phyloP scores from a whole-genome alignment of 2,797 vertebrate species.

The Propithecus perrieri region DNA sequence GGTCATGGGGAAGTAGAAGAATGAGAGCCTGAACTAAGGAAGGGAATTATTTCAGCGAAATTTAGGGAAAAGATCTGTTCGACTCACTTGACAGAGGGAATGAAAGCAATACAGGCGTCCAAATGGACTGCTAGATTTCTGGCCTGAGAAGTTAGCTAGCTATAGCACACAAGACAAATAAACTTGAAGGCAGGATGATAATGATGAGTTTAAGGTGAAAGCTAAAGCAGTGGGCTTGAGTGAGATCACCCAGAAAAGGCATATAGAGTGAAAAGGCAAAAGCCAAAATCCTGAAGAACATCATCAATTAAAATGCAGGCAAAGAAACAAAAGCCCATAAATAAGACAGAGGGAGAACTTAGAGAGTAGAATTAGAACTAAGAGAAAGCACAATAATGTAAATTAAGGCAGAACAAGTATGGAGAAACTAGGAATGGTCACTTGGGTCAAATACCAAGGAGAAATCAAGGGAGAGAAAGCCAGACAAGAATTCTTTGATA shows the following conservation, averaged over 20 bases:
- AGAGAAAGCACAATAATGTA: not conserved
- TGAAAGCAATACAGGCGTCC: not conserved
- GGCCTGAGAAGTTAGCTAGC: not conserved
- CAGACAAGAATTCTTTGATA: not conserved
- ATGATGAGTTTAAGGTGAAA: not conserved
- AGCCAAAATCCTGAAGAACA: not conserved
- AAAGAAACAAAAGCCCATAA: not conserved
- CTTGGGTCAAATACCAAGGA: not conserved
- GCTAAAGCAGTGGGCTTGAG: not conserved
- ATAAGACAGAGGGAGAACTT: not conserved
- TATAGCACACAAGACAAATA: not conserved
- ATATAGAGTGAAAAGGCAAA: not conserved
- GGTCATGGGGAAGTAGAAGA: not conserved
- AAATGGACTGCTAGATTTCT: not conserved
- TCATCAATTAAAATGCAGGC: not conserved
- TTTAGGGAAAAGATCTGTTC: not conserved
- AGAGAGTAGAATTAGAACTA: not conserved
- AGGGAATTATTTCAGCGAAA: not conserved
- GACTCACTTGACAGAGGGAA: not conserved
- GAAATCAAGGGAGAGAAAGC: not conserved
- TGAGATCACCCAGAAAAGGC: not conserved
- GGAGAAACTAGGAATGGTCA: not conserved
- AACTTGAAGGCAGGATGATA: not conserved
- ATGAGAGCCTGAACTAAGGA: conserved; percentile 1
- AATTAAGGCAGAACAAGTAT: not conserved